Evolutionary conservation across 1,140 invertebrate species (phyloP).

Genomic region (Lerema accius): DNA sequence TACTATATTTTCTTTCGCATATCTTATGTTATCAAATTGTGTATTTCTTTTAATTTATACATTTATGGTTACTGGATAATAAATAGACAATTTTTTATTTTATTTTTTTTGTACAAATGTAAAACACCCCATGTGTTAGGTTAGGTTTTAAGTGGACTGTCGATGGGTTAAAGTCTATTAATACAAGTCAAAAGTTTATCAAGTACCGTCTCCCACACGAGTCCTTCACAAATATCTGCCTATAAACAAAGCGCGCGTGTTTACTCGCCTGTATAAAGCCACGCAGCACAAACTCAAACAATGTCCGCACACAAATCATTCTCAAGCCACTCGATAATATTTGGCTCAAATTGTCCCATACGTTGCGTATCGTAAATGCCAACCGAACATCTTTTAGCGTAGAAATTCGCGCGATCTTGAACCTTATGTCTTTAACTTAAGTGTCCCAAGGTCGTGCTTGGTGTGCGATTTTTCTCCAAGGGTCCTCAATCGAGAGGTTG

Average conservation of each 20-base stretch:
- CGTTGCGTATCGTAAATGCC: constrained; percentile 18
- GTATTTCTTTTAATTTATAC: too few species aligned
- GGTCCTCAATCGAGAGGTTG: constrained; percentile 32
- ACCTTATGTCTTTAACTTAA: constrained; percentile 2
- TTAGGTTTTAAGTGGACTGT: not conserved
- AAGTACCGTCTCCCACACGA: not conserved
- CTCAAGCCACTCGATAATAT: constrained; percentile 11
- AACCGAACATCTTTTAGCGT: constrained; percentile 13
- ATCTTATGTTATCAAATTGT: too few species aligned
- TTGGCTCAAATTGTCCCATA: constrained; percentile 27
- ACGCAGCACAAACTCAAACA: constrained; percentile 5
- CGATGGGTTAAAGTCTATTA: not conserved
- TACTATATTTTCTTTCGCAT: too few species aligned
- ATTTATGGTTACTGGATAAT: too few species aligned
- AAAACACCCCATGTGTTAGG: too few species aligned
- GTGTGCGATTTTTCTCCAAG: constrained; percentile 23
- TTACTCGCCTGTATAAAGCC: not conserved
- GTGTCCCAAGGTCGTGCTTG: not conserved
- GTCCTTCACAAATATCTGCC: not conserved
- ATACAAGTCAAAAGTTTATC: constrained; percentile 1
- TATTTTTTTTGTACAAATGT: too few species aligned
- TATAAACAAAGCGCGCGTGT: not conserved
- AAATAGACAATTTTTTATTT: too few species aligned
- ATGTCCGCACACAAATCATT: constrained; percentile 24
- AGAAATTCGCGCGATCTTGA: not conserved